phyloP scores from a whole-genome alignment of 2,888 invertebrate genomes.

The Aquatica leii region DNA sequence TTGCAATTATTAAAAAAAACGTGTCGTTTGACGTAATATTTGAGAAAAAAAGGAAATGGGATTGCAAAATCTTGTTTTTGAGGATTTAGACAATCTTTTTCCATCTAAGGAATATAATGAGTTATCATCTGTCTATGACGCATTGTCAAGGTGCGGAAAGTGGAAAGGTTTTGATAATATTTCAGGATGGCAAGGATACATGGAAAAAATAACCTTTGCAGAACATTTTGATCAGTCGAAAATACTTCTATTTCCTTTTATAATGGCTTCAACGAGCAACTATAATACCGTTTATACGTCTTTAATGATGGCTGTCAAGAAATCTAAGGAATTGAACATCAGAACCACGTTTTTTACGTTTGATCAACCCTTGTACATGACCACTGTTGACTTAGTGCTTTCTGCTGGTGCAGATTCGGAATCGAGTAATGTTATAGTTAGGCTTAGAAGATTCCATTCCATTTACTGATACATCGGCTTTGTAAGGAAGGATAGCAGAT shows the following conservation, averaged over 20 bases:
- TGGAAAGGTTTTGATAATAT: neutral
- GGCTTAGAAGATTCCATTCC: no score
- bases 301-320: neutral
- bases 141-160: neutral
- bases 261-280: neutral
- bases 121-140: neutral
- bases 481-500: no score
- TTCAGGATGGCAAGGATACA: neutral
- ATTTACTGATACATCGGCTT: no score
- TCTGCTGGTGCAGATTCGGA: no score
- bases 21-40: neutral
- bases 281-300: neutral
- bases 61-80: neutral
- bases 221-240: neutral
- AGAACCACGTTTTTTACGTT: constrained; percentile 3
- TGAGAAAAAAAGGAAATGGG: neutral
- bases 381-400: no score
- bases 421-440: no score
- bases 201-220: neutral
- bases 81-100: neutral
- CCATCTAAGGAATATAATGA: neutral
- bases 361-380: constrained; percentile 1
- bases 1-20: neutral
- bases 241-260: neutral
- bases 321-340: neutral